Conservation (phyloP, 2,113 vertebrate species). For the Centropus unirufus region DNA sequence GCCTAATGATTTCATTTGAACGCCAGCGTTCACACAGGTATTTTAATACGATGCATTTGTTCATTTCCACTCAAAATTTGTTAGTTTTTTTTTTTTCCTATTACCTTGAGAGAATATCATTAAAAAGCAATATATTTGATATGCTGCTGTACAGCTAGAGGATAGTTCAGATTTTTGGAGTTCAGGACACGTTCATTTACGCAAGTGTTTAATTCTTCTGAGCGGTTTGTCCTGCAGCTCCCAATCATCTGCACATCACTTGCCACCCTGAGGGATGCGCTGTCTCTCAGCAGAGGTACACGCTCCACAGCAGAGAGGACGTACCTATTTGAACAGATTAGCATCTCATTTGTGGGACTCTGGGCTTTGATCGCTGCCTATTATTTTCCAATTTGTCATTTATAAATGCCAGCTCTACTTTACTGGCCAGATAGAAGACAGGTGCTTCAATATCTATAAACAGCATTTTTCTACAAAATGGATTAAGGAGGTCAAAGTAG, state of each 20-base stretch:
- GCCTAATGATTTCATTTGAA: neutral
- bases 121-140: neutral
- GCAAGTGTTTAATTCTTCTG: neutral
- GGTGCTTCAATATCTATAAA: neutral
- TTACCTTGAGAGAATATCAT: neutral
- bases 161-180: neutral
- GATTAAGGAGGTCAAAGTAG: neutral
- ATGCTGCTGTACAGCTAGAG: neutral
- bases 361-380: neutral
- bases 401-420: neutral
- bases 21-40: neutral
- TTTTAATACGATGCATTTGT: neutral
- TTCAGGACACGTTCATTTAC: neutral
- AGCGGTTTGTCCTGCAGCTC: neutral
- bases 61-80: neutral
- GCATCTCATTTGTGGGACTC: neutral
- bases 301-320: neutral
- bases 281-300: neutral
- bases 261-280: accelerated
- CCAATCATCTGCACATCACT: neutral
- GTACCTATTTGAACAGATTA: neutral
- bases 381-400: neutral
- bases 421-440: neutral
- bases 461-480: neutral
- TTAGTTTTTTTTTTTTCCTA: neutral